Percentiles rank a stretch among this genome's conserved stretches.
Evolutionary conservation across 2,888 invertebrate genomes (phyloP).

Genomic region (Pimpla rufipes): DNA sequence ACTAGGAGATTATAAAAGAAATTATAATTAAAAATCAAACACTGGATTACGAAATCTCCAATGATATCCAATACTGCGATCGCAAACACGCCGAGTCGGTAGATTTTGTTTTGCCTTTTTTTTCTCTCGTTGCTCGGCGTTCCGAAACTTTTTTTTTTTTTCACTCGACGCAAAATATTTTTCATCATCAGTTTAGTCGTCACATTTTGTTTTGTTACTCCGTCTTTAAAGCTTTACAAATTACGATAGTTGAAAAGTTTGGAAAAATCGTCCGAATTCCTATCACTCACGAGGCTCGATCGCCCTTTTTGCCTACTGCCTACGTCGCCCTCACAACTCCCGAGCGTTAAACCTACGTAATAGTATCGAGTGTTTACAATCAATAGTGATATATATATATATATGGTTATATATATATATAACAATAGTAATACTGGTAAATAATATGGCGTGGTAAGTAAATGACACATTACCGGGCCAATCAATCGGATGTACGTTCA

Average conservation of each 20-base stretch:
- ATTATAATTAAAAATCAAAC: slow-evolving; percentile 33
- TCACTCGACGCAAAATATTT: background rate
- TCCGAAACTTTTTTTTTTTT: background rate
- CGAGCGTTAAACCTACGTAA: slow-evolving; percentile 48
- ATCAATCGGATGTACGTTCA: slow-evolving; percentile 67
- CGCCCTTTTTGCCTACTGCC: background rate
- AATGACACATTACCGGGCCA: slow-evolving; percentile 77
- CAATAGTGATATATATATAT: slow-evolving; percentile 58
- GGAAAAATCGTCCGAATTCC: slow-evolving; percentile 35
- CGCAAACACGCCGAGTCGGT: slow-evolving; percentile 9
- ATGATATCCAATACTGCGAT: slow-evolving; percentile 12
- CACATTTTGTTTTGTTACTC: background rate
- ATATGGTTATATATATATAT: no score
- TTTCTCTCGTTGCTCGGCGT: background rate
- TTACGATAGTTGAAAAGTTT: slow-evolving; percentile 34
- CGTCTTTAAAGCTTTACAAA: slow-evolving; percentile 14
- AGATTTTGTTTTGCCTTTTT: slow-evolving; percentile 6
- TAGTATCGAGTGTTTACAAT: slow-evolving; percentile 62
- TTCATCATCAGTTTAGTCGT: slow-evolving; percentile 3
- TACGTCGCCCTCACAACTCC: slow-evolving; percentile 33
- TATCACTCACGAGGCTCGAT: slow-evolving; percentile 34
- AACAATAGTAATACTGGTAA: slow-evolving; percentile 84
- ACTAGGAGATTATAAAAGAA: slow-evolving; percentile 12
- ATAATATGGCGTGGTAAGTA: slow-evolving; percentile 83
- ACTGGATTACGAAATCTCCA: slow-evolving; percentile 15